These are phyloP conservation scores for Gymnorhina tibicen DNA, from an alignment of 2,113 vertebrate species.

Conservation along the genomic window DNA sequence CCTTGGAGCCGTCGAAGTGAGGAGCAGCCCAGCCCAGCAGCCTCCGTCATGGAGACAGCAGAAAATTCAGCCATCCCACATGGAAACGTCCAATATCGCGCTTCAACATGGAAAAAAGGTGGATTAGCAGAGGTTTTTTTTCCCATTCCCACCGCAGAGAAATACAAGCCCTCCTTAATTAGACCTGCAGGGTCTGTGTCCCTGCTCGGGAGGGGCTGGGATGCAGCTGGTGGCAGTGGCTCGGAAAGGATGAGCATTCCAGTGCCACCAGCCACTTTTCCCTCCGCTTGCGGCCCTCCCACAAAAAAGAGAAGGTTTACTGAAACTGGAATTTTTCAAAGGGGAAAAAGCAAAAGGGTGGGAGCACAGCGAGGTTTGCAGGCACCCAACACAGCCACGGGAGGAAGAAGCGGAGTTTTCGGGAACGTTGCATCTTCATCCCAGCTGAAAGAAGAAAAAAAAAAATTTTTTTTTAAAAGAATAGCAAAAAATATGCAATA, in stretches of 20 bases:
- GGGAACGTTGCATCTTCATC: neutral
- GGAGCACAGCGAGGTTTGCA: neutral
- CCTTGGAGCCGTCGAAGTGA: neutral
- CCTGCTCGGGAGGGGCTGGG: neutral
- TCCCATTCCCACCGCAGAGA: neutral
- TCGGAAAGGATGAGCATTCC: neutral
- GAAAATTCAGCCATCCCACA: neutral
- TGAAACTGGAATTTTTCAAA: neutral
- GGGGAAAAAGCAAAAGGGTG: neutral
- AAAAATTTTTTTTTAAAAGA: neutral
- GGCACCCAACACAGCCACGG: neutral
- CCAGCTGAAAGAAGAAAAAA: neutral
- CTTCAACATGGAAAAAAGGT: neutral
- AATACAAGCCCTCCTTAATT: neutral
- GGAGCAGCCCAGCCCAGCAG: neutral
- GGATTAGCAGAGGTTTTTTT: neutral
- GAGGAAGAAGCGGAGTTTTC: neutral
- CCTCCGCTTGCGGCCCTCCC: neutral
- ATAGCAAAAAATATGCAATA: rapidly evolving
- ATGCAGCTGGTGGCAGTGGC: neutral
- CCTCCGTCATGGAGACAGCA: neutral
- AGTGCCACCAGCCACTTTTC: neutral
- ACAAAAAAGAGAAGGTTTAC: neutral
- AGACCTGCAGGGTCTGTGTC: neutral
- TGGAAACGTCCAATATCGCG: neutral